Conservation (phyloP, 2,113 vertebrate species). For the Pavo muticus region DNA sequence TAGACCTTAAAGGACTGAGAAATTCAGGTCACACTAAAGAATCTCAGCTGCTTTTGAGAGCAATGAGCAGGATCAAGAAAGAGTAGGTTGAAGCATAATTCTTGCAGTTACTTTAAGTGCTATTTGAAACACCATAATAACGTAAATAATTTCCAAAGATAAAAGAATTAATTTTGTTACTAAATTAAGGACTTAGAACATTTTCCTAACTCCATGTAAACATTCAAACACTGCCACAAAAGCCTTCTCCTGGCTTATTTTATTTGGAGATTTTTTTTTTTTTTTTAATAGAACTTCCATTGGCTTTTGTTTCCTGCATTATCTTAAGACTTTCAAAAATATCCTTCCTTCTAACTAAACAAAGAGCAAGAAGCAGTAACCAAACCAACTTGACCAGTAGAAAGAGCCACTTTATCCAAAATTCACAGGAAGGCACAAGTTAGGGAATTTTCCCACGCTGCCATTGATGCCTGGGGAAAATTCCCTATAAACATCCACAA, state of each 20-base stretch:
- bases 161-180: not conserved
- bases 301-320: not conserved
- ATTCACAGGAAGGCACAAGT: not conserved
- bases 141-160: not conserved
- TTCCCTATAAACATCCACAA: not conserved
- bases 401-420: not conserved
- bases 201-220: not conserved
- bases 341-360: not conserved
- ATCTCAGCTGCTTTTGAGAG: not conserved
- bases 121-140: not conserved
- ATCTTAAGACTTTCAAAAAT: not conserved
- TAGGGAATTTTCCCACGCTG: not conserved
- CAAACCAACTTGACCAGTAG: not conserved
- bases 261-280: not conserved
- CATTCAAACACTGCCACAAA: not conserved
- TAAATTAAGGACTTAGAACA: not conserved
- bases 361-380: conserved; percentile 2
- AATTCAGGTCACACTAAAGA: not conserved
- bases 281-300: not conserved
- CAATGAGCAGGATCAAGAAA: not conserved
- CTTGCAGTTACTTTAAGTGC: not conserved
- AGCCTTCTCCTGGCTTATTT: not conserved
- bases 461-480: not conserved
- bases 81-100: not conserved
- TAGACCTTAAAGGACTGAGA: not conserved